Evolutionary conservation across 1,140 invertebrate species (phyloP).

Genomic region (Rhopalosiphum padi): DNA sequence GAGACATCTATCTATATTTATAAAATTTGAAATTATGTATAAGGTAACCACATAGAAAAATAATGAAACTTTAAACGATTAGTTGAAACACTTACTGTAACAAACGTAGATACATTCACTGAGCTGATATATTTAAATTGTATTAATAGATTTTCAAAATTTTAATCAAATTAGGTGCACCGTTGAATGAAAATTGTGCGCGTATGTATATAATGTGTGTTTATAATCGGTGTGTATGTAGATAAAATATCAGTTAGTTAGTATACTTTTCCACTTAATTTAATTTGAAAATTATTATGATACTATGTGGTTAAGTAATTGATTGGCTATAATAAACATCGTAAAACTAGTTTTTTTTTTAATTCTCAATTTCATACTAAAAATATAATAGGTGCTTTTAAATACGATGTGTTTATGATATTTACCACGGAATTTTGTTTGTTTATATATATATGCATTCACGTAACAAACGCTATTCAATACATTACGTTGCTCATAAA

Average conservation of each 20-base stretch:
- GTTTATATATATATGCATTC: not conserved
- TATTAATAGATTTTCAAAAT: not conserved
- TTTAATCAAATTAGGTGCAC: not conserved
- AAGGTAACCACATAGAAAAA: not conserved
- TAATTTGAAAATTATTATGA: not conserved
- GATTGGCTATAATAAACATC: not conserved
- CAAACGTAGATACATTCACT: not conserved
- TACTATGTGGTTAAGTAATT: not conserved
- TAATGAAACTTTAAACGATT: not conserved
- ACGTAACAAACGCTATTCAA: not conserved
- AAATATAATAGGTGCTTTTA: not conserved
- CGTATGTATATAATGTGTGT: not conserved
- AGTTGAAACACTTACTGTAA: not conserved
- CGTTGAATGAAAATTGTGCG: not conserved
- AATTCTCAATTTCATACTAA: not conserved
- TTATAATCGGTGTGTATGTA: not conserved
- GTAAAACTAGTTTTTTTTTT: not conserved
- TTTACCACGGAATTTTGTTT: not conserved
- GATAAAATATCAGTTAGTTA: not conserved
- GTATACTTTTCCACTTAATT: not conserved
- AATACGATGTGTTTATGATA: not conserved
- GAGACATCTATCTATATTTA: not conserved
- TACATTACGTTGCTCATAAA: not conserved
- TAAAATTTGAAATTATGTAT: not conserved
- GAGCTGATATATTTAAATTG: not conserved